Conservation (phyloP, 1,140 invertebrate genomes). For the Bicyclus anynana region DNA sequence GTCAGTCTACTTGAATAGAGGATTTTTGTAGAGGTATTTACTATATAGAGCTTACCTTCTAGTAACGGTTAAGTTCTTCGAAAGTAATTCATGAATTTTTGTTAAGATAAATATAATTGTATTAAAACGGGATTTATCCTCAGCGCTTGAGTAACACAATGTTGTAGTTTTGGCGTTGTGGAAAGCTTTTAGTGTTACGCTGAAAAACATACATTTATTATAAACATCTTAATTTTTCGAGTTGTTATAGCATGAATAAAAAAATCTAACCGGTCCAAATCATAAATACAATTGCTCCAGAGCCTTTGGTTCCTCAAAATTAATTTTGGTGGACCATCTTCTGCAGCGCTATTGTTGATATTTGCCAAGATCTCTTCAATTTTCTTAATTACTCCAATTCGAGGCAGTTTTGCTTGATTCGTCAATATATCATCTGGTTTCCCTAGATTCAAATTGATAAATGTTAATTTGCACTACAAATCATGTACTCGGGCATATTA, state of each 20-base stretch:
- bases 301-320: conserved; percentile 59
- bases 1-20: no score
- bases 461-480: background rate
- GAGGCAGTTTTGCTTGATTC: conserved; percentile 29
- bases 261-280: conserved; percentile 56
- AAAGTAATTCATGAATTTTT: conserved; percentile 64
- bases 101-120: conserved; percentile 61
- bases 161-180: conserved; percentile 60
- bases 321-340: conserved; percentile 43
- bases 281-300: conserved; percentile 73
- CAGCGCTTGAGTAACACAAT: conserved; percentile 44
- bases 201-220: conserved; percentile 30
- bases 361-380: conserved; percentile 50
- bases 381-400: conserved; percentile 44
- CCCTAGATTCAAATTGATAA: conserved; percentile 14
- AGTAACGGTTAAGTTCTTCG: conserved; percentile 62
- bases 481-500: background rate
- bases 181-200: conserved; percentile 61
- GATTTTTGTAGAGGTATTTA: background rate
- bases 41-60: conserved; percentile 45
- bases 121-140: conserved; percentile 63
- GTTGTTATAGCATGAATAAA: background rate
- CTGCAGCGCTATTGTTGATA: conserved; percentile 49
- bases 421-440: conserved; percentile 21
- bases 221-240: background rate